phyloP scores from a whole-genome alignment of 1,140 invertebrate genomes.

The Brachionus plicatilis region DNA sequence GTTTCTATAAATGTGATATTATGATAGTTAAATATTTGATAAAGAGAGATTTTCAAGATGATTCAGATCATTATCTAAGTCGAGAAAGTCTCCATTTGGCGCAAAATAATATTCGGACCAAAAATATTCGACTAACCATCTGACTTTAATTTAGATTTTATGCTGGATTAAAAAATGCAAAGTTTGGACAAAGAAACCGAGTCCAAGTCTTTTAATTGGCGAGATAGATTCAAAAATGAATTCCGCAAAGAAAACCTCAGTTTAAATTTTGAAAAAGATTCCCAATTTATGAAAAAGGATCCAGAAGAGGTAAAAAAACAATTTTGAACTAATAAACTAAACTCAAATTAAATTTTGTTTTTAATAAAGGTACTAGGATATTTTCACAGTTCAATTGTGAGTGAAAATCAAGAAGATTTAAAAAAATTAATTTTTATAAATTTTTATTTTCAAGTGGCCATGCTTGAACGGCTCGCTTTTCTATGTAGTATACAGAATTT shows the following conservation, averaged over 20 bases:
- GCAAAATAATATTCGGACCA: neutral
- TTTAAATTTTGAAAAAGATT: conserved; percentile 30
- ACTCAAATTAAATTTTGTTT: neutral
- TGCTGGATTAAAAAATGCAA: neutral
- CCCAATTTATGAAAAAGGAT: conserved; percentile 29
- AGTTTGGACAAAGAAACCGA: neutral
- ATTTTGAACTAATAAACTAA: neutral
- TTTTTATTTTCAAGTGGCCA: conserved; percentile 15
- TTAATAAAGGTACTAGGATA: neutral
- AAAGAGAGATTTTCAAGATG: neutral
- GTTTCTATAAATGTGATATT: neutral
- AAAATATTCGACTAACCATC: neutral
- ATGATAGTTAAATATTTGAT: neutral
- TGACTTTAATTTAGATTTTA: neutral
- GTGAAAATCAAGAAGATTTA: neutral
- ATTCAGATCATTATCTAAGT: neutral
- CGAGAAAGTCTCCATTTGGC: neutral
- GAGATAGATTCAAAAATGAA: conserved; percentile 26
- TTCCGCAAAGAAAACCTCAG: conserved; percentile 9
- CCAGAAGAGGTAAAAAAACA: neutral
- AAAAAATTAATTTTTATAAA: neutral
- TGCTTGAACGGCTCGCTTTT: neutral
- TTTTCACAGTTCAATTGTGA: conserved; percentile 34
- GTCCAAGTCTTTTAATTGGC: neutral
- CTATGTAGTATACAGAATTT: conserved; percentile 23